Base-by-base conservation (phyloP, 2,888 invertebrate species). In the Phengaris alcon region DNA sequence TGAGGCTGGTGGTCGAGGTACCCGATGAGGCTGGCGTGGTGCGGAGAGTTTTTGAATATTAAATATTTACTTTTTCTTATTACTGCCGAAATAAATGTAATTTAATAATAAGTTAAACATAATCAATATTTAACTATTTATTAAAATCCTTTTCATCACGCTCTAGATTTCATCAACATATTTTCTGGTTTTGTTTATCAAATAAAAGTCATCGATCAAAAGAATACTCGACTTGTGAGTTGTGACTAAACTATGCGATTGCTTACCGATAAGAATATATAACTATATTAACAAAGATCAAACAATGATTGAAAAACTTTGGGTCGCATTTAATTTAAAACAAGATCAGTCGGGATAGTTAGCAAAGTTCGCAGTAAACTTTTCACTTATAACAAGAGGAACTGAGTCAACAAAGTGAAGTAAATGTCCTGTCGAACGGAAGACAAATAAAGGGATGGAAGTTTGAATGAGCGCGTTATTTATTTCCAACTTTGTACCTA, bases 311-410 rank as follows among this genome's bases (percentile, higher is more conserved):
- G 72, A 72, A 52, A 72, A 72, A 54, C 72, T 72, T 72, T 54
- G 51, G 52, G 52, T 54, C 51, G 54, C 51, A 72, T 72, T 72
- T 72, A 72, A 72, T 72, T 72, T 72, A 72, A 72, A 72, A 54
- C 72, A 72, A 72, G 72, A 72, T 72, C 72, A 72, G 72, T 72
- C 52, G 35, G 35, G 22, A 54, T 72, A 72, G 72, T 72, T 72
- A 72, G 54, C 44, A 22, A 72, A 72, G 72, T 72, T 72, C 54
- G 7, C 72, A 72, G 72, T 72, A 54, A 72, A 72, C 72, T 72
- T 72, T 72, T 54, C 72, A 72, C 72, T 72, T 72, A 72, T 72
- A 72, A 72, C 72, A 72, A 72, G 72, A 72, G 72, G 72, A 72
- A 72, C 54, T 54, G 72, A 72, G 35, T 72, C 72, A 72, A 72